A percentile compares a stretch with the other conserved stretches of the same genome.
Evolutionary conservation across 2,797 vertebrate species (phyloP).

Genomic region (Neomorphus geoffroyi): DNA sequence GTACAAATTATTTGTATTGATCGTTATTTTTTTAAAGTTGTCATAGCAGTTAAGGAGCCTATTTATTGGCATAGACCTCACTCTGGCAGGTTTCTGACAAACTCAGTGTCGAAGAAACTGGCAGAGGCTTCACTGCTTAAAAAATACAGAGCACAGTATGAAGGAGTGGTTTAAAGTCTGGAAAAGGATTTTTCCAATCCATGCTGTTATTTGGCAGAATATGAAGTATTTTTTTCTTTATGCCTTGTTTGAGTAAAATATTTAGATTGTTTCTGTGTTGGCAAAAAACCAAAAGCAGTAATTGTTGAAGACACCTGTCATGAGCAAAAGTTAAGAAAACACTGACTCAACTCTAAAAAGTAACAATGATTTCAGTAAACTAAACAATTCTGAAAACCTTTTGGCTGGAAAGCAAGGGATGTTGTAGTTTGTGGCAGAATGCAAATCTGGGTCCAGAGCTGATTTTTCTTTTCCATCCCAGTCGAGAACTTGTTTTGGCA

Average conservation of each 20-base stretch:
- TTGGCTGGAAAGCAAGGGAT: neutral
- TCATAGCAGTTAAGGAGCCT: neutral
- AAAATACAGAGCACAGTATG: neutral
- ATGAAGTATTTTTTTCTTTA: neutral
- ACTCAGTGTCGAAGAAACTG: neutral
- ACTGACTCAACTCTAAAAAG: neutral
- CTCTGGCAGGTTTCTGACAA: neutral
- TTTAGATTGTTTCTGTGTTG: neutral
- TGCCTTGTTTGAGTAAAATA: neutral
- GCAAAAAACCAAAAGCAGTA: neutral
- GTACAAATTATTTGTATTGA: constrained; percentile 9
- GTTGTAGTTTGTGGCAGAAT: neutral
- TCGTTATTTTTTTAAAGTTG: neutral
- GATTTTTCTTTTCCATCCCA: neutral
- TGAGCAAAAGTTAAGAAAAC: neutral
- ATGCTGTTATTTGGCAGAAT: neutral
- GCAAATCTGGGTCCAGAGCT: neutral
- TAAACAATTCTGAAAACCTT: neutral
- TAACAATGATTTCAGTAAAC: neutral
- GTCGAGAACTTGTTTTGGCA: neutral
- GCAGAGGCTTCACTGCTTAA: neutral
- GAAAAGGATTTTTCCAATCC: neutral
- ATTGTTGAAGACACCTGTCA: neutral
- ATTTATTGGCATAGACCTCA: neutral
- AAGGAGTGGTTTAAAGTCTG: neutral